Evolutionary conservation across 1,140 invertebrate genomes (phyloP), one percentile per base, ranked within the genome.

Genomic region (Ceratoteleas bidentatus): DNA sequence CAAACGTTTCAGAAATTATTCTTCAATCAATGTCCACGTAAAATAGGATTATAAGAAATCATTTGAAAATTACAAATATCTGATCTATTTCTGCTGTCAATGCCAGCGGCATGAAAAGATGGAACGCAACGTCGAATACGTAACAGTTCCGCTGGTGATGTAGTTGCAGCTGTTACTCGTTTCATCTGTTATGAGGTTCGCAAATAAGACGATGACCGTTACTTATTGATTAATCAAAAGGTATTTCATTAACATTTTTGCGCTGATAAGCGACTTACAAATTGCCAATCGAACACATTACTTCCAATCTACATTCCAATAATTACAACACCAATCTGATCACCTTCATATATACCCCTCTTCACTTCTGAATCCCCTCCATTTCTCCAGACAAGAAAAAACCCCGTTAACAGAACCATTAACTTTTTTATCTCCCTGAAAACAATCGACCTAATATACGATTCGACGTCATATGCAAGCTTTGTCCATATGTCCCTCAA

Each of bases 161-260:
- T 74, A 65, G 79, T 65, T 73, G 81, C 81, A 83, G 81, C 81
- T 83, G 81, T 83, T 83, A 83, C 66, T 83, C 66, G 72, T 83
- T 83, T 79, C 70, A 76, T 78, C 72, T 58, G 75, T 64, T 64
- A 73, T 72, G 73, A 68, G 70, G 73, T 75, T 69, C 66, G 75
- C 75, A 74, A 75, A 78, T 74, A 74, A 75, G 69, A 74, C 69
- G 61, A 77, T 83, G 60, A 75, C 75, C 64, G 62, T 34, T 34
- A 50, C 33, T 75, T 83, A 74, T 79, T 75, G 70, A 64, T 68
- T 53, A 62, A 72, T 83, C 65, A 57, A 79, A 78, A 58, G 68
- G 52, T 52, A 53, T 72, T 61, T 76, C 61, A 58, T 65, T 60
- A 58, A 60, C 60, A 52, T 38, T 33, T 49, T 24, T 14, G 24